Evolutionary conservation across 2,797 vertebrate species (phyloP).

Genomic region (Halcyon smyrnensis): DNA sequence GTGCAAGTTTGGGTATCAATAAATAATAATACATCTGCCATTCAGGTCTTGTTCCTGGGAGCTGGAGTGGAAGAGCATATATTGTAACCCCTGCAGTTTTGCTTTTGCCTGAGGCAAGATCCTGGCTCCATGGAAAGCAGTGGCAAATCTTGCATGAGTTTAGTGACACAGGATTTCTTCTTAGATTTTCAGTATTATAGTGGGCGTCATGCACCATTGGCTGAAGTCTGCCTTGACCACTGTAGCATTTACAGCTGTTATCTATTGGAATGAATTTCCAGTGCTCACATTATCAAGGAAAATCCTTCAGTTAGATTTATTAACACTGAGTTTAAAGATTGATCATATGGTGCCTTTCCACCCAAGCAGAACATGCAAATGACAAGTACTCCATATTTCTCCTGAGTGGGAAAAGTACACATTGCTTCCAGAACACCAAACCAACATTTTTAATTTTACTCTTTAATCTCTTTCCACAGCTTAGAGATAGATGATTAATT

Average conservation of each 20-base stretch:
- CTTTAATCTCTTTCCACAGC: not conserved
- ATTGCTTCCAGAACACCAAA: not conserved
- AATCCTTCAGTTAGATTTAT: not conserved
- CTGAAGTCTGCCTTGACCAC: not conserved
- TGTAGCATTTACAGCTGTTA: not conserved
- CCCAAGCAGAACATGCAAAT: not conserved
- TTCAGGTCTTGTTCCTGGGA: constrained; percentile 47
- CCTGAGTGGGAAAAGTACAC: not conserved
- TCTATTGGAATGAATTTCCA: not conserved
- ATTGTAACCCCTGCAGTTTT: constrained; percentile 66
- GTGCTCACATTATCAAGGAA: not conserved
- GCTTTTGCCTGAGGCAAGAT: constrained; percentile 44
- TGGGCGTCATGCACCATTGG: not conserved
- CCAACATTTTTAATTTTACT: not conserved
- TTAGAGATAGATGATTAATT: not conserved
- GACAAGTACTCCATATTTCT: not conserved
- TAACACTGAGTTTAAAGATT: not conserved
- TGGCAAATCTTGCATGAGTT: constrained; percentile 1
- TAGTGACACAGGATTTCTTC: not conserved
- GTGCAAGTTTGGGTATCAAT: constrained; percentile 37
- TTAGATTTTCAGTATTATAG: not conserved
- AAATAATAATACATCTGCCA: constrained; percentile 65
- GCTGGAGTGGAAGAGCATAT: constrained; percentile 43
- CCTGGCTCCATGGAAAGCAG: not conserved
- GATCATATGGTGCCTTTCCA: fast-evolving